Evolutionary conservation across 2,797 vertebrate species (phyloP), one percentile per base, ranked within the genome.

Genomic region (Denticeps clupeoides): DNA sequence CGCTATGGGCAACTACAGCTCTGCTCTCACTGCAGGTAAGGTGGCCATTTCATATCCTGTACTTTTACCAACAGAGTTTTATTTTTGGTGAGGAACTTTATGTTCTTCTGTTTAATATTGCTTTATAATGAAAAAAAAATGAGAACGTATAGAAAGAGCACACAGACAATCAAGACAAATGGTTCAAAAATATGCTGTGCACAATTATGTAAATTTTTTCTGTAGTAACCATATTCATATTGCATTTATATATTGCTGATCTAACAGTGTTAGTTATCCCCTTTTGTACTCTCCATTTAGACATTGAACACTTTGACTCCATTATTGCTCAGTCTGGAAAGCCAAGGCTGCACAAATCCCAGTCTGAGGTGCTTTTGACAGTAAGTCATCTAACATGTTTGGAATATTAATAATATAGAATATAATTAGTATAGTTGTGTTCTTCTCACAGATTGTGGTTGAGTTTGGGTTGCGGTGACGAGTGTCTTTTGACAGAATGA

Each of bases 281-380:
- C 1, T 41, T 6, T 27, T 52, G 25, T 47, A 19, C 43, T 3
- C 51, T 58, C 37, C n/a, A n/a, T 64, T 71, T 61, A 97, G 93
- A 95, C 61, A 75, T 89, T 66, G 93, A 93, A 75, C 89, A 93
- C 67, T 97, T 96, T 83, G 88, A 91, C 58, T 89, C 88, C 22
- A 84, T 97, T 64, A 80, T 92, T 59, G 84, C 89, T 53, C 69
- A 84, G 61, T 71, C 81, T 64, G 83, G 89, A 83, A 87, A 81
- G 68, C 77, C 89, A 67, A 86, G 77, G 71, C 83, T 49, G 50
- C 40, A 51, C 59, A 59, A 66, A 71, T 63, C 65, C 51, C 64
- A 57, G 45, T 63, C 59, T 46, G 60, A 67, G 26, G 68, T 72
- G 51, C 75, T 62, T 44, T 65, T 64, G 70, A 71, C 71, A 70